Conservation (phyloP, 2,113 vertebrate species). For the Empidonax traillii region DNA sequence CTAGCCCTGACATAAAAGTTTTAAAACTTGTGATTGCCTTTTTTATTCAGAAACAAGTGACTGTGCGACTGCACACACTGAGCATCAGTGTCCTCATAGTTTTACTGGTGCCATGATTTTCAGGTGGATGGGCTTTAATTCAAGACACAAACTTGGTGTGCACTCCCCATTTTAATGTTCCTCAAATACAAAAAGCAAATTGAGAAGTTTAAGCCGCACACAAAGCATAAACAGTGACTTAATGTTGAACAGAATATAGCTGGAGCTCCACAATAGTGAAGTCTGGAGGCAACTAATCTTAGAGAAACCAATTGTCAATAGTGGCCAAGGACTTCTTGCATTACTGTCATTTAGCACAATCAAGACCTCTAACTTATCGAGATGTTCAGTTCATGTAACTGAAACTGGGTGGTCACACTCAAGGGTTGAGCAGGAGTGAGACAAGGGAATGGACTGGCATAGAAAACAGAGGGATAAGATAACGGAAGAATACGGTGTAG, state of each 20-base stretch:
- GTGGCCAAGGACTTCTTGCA: background rate
- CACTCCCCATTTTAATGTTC: background rate
- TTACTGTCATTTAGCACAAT: background rate
- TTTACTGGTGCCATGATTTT: background rate
- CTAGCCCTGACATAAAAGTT: background rate
- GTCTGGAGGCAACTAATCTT: background rate
- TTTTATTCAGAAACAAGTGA: background rate
- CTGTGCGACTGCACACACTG: background rate
- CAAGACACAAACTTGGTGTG: background rate
- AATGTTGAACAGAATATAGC: background rate
- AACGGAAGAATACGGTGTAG: background rate
- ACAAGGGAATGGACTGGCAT: background rate
- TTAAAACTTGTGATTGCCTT: background rate
- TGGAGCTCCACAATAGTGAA: background rate
- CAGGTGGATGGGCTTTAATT: background rate
- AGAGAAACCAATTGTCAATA: background rate
- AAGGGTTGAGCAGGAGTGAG: background rate
- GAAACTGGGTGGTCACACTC: slow-evolving; percentile 31
- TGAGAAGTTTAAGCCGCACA: background rate
- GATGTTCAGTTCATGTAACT: background rate
- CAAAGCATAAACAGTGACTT: slow-evolving; percentile 1
- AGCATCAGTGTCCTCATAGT: background rate
- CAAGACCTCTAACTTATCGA: background rate
- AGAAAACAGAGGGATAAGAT: background rate
- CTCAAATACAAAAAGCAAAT: background rate